Base-by-base conservation (phyloP, 2,888 invertebrate genomes). In the Ditylenchus weischeri region DNA sequence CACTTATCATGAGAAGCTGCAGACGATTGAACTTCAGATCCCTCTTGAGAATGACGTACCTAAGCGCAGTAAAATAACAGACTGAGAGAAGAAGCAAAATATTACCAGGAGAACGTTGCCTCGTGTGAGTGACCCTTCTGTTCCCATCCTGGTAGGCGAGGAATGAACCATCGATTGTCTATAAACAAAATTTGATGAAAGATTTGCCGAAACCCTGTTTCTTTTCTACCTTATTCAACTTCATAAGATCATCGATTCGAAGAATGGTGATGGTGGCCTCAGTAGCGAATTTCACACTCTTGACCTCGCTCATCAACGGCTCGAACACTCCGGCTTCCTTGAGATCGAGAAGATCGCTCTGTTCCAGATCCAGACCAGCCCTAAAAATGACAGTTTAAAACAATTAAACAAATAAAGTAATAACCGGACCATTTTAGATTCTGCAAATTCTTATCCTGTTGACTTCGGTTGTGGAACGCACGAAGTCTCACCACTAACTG, bases 221-320 rank as follows among this genome's bases (percentile, higher is more conserved):
- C 51, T 64, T 57, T 49, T 72, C 66, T 15, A 72, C 62, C 71
- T 82, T 82, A 64, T 93, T 91, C 68, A 99, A 86, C 84, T 93
- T 94, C 84, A 99, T 99, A 90, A 98, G 91, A 85, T 99, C 98
- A 83, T 99, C 98, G 81, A 99, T 99, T 83, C 98, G 89, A 71
- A 98, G 88, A 59, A 98, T 98, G 29, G 98, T 99, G 83, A 99
- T 99, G 51, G 98, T 98, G 6, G 98, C 98, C 86, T 99, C 98
- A 0, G 98, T 99, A 50, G 98, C 98, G 85, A 99, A 98, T 86
- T 99, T 99, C 48, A 99, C 87, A 5, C 93, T 91, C 84, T 99
- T 99, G 1, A 80, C 76, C 87, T 99, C 99, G 21, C 95, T 95
- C 83, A 99, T 89, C 18, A 94, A 90, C 0, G 98, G 98, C 84